Percentiles rank a stretch among this genome's conserved stretches.
phyloP scores from a whole-genome alignment of 2,888 invertebrate species.

The Sisyra nigra region DNA sequence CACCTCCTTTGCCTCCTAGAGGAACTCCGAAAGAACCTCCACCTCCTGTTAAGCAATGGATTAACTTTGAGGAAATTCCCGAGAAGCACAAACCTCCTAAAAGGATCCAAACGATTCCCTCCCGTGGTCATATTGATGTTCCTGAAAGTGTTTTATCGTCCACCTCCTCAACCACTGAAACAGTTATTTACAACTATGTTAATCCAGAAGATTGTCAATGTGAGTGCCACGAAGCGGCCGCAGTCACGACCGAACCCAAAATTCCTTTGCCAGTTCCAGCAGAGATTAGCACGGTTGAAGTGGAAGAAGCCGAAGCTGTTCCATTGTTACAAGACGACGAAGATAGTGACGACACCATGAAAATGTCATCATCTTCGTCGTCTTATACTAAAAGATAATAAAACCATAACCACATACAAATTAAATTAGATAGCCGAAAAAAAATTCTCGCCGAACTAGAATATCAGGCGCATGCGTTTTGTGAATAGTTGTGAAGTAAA shows the following conservation, averaged over 20 bases:
- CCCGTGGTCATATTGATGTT: slow-evolving; percentile 29
- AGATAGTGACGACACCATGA: slow-evolving; percentile 7
- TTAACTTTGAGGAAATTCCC: slow-evolving; percentile 75
- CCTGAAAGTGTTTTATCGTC: slow-evolving; percentile 26
- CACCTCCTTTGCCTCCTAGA: slow-evolving; percentile 31
- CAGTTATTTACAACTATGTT: slow-evolving; percentile 57
- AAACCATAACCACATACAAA: no score
- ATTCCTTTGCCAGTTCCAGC: slow-evolving; percentile 13
- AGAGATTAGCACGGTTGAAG: slow-evolving; percentile 7
- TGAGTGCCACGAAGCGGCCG: slow-evolving; percentile 58
- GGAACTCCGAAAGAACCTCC: slow-evolving; percentile 20
- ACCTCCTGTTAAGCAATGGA: slow-evolving; percentile 44
- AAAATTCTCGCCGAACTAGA: no score
- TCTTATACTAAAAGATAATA: slow-evolving; percentile 1
- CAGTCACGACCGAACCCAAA: slow-evolving; percentile 13
- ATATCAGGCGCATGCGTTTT: no score
- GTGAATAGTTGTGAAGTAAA: no score
- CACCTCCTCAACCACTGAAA: slow-evolving; percentile 18
- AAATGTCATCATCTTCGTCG: slow-evolving; percentile 3
- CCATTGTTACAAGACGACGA: slow-evolving; percentile 18
- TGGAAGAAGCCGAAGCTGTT: slow-evolving; percentile 5
- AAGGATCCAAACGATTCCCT: slow-evolving; percentile 65
- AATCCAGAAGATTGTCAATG: slow-evolving; percentile 79
- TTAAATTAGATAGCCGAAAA: no score
- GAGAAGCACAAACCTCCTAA: slow-evolving; percentile 68